These are phyloP conservation scores for Cyprinodon tularosa DNA, from an alignment of 2,113 vertebrate species.

Conservation along the genomic window DNA sequence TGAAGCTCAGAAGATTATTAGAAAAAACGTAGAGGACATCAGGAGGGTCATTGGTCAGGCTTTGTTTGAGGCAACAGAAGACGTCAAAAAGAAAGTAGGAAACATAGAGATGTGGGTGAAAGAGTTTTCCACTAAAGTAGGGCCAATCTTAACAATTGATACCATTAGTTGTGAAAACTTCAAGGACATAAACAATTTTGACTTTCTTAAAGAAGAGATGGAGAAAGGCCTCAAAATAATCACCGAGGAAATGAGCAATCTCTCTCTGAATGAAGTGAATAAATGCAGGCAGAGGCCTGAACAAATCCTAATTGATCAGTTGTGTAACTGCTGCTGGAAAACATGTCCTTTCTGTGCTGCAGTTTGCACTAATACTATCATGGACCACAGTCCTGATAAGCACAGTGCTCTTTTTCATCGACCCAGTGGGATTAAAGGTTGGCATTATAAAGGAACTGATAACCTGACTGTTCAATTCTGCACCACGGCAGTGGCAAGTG, in stretches of 20 bases:
- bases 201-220: conserved; percentile 46
- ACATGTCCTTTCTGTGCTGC: conserved; percentile 69
- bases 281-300: conserved; percentile 15
- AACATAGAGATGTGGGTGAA: conserved; percentile 31
- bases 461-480: conserved; percentile 22
- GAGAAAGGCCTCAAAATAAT: background rate
- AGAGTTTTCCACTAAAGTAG: conserved; percentile 28
- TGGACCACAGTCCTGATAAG: conserved; percentile 35
- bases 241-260: rapidly evolving
- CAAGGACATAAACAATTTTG: conserved; percentile 14
- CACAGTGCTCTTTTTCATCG: conserved; percentile 62
- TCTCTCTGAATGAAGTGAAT: background rate
- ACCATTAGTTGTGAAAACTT: conserved; percentile 9
- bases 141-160: background rate
- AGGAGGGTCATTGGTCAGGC: conserved; percentile 11
- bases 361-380: conserved; percentile 61
- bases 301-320: conserved; percentile 55
- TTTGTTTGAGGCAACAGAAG: conserved; percentile 32
- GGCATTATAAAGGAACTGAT: background rate
- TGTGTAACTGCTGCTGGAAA: conserved; percentile 71
- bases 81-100: background rate
- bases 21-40: conserved; percentile 21
- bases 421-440: conserved; percentile 19
- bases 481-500: conserved; percentile 58
- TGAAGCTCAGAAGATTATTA: conserved; percentile 4